Base-by-base conservation (phyloP, 1,140 invertebrate species). In the Drosophila nikananu region DNA sequence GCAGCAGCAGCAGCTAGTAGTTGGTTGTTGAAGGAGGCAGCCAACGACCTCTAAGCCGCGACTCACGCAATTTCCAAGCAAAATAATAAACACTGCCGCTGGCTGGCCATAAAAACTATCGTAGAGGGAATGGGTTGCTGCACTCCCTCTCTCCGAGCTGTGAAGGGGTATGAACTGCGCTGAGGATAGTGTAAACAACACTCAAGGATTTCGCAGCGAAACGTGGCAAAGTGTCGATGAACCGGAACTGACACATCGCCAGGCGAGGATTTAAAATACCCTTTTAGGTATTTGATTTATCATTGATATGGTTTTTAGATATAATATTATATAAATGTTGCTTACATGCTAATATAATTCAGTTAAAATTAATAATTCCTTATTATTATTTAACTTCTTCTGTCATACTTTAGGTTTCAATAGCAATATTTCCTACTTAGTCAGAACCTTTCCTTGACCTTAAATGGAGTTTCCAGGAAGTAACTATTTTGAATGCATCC, bases 201-300 rank as follows among this genome's bases (percentile, higher is more conserved):
- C 55, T 42, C 67, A 74, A 73, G 68, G 71, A 74, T 61, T 74
- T 61, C 15, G 30, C n/a, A 7, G 9, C 15, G 55, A 17, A 74
- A 73, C 71, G 68, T 73, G 71, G 68, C 55, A 25, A 61, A 35
- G 15, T 52, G 71, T 74, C 71, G 46, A 61, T 74, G 71, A 74
- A 61, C 67, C 68, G 37, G 46, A 73, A 68, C 15, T 35, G 41
- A 21, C 21, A 37, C 6, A 15, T n/a, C 17, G 21, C 5, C 15
- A 30, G 21, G n/a, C 3, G 2, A 15, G 5, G 25, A 30, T 42
- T 35, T 25, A 15, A 19, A 17, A 48, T 41, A 68, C 63, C 15
- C 63, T 37, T 15, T 37, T 12, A 13, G 5, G 35, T 13, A 37
- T 37, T 37, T 37, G 1, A 37, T 13, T 37, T 37, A 5, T 27